Evolutionary conservation across 2,888 invertebrate genomes (phyloP), one percentile per base, ranked within the genome.

Genomic region (Troglohyphantes excavatus): DNA sequence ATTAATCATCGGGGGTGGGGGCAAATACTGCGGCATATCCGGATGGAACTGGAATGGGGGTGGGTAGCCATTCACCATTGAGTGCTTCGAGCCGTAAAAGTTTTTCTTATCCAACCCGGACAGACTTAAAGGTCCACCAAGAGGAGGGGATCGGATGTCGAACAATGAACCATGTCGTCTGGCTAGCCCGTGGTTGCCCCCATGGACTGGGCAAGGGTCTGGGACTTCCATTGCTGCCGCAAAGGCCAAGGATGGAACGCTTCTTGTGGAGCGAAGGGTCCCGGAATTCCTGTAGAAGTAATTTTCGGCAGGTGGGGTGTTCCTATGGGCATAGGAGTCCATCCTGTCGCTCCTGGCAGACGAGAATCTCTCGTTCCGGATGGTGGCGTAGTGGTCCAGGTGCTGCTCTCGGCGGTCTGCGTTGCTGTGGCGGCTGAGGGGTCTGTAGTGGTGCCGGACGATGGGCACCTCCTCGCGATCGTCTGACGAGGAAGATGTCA

Each of bases 191-290:
- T 76, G 89, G 53, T 63, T 73, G 13, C 89, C 89, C 2, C 91
- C 91, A 67, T 92, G 92, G 13, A 92, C 91, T 29, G 92, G 92
- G 73, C 92, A 92, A 1, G 91, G 85, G 39, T 92, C 91, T 43
- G 87, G 87, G 17, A 73, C 81, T 81, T 87, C 79, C 65, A 85
- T 90, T 26, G 90, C 90, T 11, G 88, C 79, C 6, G 91, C 87
- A 73, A 91, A 87, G 43, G 91, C 91, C 53, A 92, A 63, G 33
- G 91, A 90, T 21, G 92, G 92, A 9, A 91, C 91, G 76, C 91
- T 91, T 86, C 91, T 83, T 5, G 91, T 91, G 0, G 92, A 92
- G 53, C 92, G 68, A 53, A 91, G 72, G 39, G 91, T 91, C 0
- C 91, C 90, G 5, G 73, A 75, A 61, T 27, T 73, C 43, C 90